Evolutionary conservation across 2,113 vertebrate genomes (phyloP), one percentile per base, ranked within the genome.

Genomic region (Melanerpes formicivorus): DNA sequence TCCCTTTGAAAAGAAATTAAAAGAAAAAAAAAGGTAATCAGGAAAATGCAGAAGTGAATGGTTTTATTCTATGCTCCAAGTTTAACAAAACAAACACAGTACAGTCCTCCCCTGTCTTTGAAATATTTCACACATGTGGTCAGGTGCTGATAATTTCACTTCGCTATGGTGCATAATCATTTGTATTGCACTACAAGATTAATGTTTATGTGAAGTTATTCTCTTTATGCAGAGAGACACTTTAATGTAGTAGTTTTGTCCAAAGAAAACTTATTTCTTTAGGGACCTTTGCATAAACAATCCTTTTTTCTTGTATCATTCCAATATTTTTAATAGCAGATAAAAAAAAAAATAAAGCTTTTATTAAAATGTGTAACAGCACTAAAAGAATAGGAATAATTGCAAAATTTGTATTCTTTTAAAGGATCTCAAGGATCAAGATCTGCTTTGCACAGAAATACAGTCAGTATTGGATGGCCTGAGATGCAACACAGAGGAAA

Each of bases 61-160:
- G 22, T 88, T 92, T 89, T 77, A 81, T 92, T 93, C 81, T 64
- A 17, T 58, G 37, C 17, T 29, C n/a, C 52, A 66, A 15, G 15
- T 97, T 95, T 92, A 95, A 90, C 46, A 86, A 87, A 92, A 85
- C 84, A 93, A 95, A 94, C 22, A 90, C 7, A 81, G 59, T 67
- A 83, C 10, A 37, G 22, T 37, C 26, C 8, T 90, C 23, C 6
- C 65, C 29, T 63, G 21, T 62, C 50, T 71, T 64, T 95, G 70
- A 91, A 82, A 92, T 81, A 40, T 82, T 93, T 92, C 75, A 84
- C 63, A 87, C 79, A 63, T 89, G 60, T 94, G 34, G 32, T 92
- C 65, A 96, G 79, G 50, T 93, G 50, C 27, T 90, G 46, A 80
- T 55, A 84, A 87, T 67, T 94, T 8, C 26, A 75, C 86, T 93